Percentiles rank a stretch among this genome's conserved stretches.
These are phyloP conservation scores for Lophochroa leadbeateri DNA, from an alignment of 2,113 vertebrate genomes.

Conservation along the genomic window DNA sequence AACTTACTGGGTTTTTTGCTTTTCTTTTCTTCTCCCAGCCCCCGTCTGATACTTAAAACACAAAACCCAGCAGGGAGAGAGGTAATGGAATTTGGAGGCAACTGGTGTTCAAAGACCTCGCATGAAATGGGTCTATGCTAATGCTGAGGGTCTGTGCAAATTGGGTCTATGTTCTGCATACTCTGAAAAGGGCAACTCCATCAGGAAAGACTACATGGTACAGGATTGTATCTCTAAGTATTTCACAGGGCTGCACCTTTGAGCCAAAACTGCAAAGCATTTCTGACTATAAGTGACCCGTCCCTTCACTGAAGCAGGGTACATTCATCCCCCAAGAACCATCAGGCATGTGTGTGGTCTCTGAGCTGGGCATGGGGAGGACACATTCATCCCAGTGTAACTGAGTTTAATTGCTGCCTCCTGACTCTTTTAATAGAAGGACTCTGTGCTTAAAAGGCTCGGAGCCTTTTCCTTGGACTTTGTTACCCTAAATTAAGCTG, in stretches of 20 bases:
- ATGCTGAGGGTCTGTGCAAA: not conserved
- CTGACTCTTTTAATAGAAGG: not conserved
- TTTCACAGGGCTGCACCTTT: constrained; percentile 4
- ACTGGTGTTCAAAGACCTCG: constrained; percentile 47
- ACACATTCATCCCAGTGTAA: not conserved
- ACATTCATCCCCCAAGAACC: not conserved
- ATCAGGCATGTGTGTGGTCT: not conserved
- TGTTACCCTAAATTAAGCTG: not conserved
- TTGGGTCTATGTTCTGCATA: not conserved
- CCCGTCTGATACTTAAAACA: constrained; percentile 43
- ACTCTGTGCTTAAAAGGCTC: not conserved
- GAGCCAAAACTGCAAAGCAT: constrained; percentile 31
- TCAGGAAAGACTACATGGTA: not conserved
- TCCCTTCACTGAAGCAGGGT: not conserved
- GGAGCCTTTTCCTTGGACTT: not conserved
- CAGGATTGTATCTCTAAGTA: not conserved
- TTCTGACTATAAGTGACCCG: not conserved
- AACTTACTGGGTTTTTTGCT: not conserved
- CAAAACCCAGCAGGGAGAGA: constrained; percentile 64
- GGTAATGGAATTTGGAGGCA: constrained; percentile 60
- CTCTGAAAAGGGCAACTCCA: not conserved
- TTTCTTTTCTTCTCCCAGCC: constrained; percentile 46
- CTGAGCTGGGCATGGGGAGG: not conserved
- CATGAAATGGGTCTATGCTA: constrained; percentile 54
- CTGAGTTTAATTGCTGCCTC: constrained; percentile 31